Base-by-base conservation (phyloP, 1,140 invertebrate species). In the Ridgeia piscesae region DNA sequence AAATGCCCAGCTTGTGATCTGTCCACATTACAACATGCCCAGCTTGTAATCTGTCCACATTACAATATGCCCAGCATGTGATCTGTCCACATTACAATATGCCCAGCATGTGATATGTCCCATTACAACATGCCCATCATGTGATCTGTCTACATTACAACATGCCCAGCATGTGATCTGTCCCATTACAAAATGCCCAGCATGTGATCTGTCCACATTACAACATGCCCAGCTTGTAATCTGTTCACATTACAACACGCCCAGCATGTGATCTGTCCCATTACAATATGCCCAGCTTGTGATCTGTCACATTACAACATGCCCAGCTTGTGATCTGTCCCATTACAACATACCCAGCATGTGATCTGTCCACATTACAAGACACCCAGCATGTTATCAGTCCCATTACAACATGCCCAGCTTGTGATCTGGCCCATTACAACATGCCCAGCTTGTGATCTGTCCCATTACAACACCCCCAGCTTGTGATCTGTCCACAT, bases 61-160 rank as follows among this genome's bases (percentile, higher is more conserved):
- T n/a, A 21, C 58, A 77, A 77, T 21, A 77, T 21, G 27, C 58
- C 58, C 35, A 90, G 91, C 92, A 48, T 91, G 91, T 92, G 92
- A 92, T 91, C 92, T 91, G 50, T n/a, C n/a, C n/a, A n/a, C n/a
- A n/a, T n/a, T n/a, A 21, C 58, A 77, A 77, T 21, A 77, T 21
- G 27, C 58, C 58, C 35, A 90, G 91, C 92, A 48, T 91, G 91
- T 92, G 92, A 92, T 91, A 89, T 91, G 50, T n/a, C n/a, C n/a
- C n/a, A n/a, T n/a, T n/a, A 21, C 58, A 77, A 77, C 58, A 77
- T 21, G 27, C 58, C 58, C 35, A 90, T 50, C 92, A 48, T 91
- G 91, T 92, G 92, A 92, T 91, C 92, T 91, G 50, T 91, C 92
- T 92, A 90, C 91, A 90, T 92, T 92, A 92, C 91, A 77, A 33